Base-by-base conservation (phyloP, 2,888 invertebrate species). In the Podabrus alpinus region DNA sequence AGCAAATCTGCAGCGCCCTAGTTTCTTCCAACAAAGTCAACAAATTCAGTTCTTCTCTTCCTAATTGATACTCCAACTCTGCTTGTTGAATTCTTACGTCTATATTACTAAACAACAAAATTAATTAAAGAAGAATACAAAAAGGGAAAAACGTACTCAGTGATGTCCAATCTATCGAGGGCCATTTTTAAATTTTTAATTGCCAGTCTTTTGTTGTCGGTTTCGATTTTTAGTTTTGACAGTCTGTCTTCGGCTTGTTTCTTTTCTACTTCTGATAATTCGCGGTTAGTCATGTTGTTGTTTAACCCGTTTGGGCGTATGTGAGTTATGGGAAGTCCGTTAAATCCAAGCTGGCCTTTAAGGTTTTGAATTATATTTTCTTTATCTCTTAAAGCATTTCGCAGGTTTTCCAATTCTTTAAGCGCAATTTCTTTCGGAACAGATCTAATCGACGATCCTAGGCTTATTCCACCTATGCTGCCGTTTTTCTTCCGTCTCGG, bases 31-130 rank as follows among this genome's bases (percentile, higher is more conserved):
- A 90, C 81, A 96, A 90, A 66, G 95, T 94, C 79, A 96, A 88
- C 83, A 96, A 90, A 87, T 96, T 95, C 79, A 96, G 88, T 87
- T 97, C 97, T 87, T 97, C 96, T 66, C 96, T 90, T 0, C 96
- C 96, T 79, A 96, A 88, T 85, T 95, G 93, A 86, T 96, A 96
- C 85, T 96, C 96, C 81, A 96, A 88, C 87, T 97, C 97, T 0
- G 97, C 97, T 85, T 96, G 96, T 83, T 95, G 94, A 85, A 97
- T 96, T 80, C 96, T 90, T 66, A 94, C 93, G 87, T 97, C 96
- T 75, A 96, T 96, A 86, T 96, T 96, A 83, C 96, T 96, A 87
- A 1, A 87, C 86, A 80, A 71, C 59, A 66, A 60, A 59, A 21
- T n/a, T 11, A 64, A 78, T 79, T 64, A 13, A 67, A 74, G 69